A percentile compares a stretch with the other conserved stretches of the same genome.
These are phyloP conservation scores for Drosophila quadrilineata DNA, from an alignment of 1,140 invertebrate species.

Conservation along the genomic window DNA sequence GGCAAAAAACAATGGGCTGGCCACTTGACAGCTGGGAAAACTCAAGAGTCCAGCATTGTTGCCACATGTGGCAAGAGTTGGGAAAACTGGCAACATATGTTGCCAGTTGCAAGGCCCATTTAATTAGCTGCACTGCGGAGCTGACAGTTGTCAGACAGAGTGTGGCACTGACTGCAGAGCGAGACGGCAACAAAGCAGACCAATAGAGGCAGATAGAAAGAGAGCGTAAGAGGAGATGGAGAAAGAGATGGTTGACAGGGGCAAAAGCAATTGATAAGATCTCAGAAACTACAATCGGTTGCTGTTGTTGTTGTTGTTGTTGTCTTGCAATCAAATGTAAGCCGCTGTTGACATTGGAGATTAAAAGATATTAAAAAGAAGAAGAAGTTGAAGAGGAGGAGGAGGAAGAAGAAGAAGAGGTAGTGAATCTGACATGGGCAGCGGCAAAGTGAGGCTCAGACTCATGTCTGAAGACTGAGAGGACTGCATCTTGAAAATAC, in stretches of 20 bases:
- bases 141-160: conserved; percentile 52
- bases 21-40: conserved; percentile 46
- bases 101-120: conserved; percentile 77
- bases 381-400: too few species aligned
- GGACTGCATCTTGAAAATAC: conserved; percentile 42
- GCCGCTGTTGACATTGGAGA: conserved; percentile 78
- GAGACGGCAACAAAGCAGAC: too few species aligned
- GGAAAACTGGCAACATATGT: conserved; percentile 53
- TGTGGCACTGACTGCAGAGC: conserved; percentile 36
- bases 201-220: conserved; percentile 11
- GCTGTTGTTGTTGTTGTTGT: conserved; percentile 34
- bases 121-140: conserved; percentile 73
- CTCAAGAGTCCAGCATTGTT: conserved; percentile 18
- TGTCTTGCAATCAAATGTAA: conserved; percentile 79
- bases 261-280: conserved; percentile 59
- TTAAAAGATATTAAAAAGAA: conserved; percentile 80
- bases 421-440: conserved; percentile 39
- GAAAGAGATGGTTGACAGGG: conserved; percentile 5
- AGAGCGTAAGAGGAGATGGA: conserved; percentile 22
- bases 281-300: conserved; percentile 44
- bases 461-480: conserved; percentile 22
- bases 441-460: conserved; percentile 9
- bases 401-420: conserved; percentile 72
- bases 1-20: too few species aligned
- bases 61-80: conserved; percentile 28